Evolutionary conservation across 2,113 vertebrate genomes (phyloP).

Genomic region (Nettapus auritus): DNA sequence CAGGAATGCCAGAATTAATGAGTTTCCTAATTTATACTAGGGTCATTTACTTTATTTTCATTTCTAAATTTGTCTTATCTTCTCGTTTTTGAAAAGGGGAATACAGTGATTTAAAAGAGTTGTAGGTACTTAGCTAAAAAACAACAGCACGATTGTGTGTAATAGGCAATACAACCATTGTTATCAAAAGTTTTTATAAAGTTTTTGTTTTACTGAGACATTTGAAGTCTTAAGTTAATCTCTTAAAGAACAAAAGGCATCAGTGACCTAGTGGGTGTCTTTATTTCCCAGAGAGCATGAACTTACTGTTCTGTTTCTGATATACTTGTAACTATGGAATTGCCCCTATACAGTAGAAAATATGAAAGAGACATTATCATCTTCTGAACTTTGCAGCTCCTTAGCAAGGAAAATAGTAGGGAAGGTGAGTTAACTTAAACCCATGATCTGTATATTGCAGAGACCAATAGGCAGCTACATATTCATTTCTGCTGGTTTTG

Average conservation of each 20-base stretch:
- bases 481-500: not conserved
- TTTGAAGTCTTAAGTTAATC: not conserved
- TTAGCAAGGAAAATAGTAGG: not conserved
- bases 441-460: not conserved
- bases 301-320: not conserved
- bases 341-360: not conserved
- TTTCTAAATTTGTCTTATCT: not conserved
- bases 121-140: not conserved
- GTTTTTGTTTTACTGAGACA: not conserved
- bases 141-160: not conserved
- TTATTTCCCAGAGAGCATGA: not conserved
- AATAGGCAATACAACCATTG: not conserved
- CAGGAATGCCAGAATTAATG: not conserved
- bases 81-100: not conserved
- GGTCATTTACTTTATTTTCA: not conserved
- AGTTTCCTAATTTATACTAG: not conserved
- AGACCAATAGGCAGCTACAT: not conserved
- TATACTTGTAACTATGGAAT: not conserved
- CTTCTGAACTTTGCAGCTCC: not conserved
- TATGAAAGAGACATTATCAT: not conserved
- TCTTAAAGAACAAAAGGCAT: not conserved
- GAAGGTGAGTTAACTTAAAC: not conserved
- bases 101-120: not conserved
- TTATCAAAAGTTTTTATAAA: not conserved
- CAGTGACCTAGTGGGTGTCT: not conserved